These are phyloP conservation scores for Leptoteleia sp. DNA, from an alignment of 1,140 invertebrate genomes.

Conservation along the genomic window DNA sequence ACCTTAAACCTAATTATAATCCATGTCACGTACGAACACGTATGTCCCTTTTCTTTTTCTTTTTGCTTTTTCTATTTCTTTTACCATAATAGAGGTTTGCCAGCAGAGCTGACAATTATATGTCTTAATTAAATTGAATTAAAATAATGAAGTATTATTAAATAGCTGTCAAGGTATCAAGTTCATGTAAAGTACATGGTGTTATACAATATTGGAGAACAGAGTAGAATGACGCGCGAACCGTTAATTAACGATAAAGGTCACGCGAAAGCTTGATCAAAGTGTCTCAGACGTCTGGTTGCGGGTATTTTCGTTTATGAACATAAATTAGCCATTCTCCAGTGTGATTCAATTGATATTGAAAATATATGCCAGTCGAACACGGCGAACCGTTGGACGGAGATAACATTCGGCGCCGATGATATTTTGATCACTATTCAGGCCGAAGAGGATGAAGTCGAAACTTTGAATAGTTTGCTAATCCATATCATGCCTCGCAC, in stretches of 20 bases:
- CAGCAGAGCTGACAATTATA: too few species aligned
- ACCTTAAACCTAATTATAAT: too few species aligned
- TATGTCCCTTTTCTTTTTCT: too few species aligned
- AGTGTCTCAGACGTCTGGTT: constrained; percentile 33
- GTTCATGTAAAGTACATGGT: constrained; percentile 33
- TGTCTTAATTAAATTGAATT: constrained; percentile 1
- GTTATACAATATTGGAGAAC: constrained; percentile 42
- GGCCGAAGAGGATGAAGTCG: constrained; percentile 25
- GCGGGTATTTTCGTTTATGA: neutral
- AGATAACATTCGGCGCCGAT: constrained; percentile 1
- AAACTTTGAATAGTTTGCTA: constrained; percentile 58
- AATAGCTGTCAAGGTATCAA: constrained; percentile 36
- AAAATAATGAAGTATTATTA: constrained; percentile 17
- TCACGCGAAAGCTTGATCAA: constrained; percentile 43
- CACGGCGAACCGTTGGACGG: neutral
- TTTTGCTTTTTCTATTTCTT: too few species aligned
- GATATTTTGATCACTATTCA: constrained; percentile 45
- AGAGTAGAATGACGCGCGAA: constrained; percentile 40
- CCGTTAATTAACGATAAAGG: constrained; percentile 53
- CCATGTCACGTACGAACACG: too few species aligned
- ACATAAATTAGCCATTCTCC: constrained; percentile 7
- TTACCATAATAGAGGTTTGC: too few species aligned
- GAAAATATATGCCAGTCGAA: constrained; percentile 9
- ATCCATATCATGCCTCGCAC: constrained; percentile 46
- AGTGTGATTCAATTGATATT: constrained; percentile 28